Percentiles rank a stretch among this genome's conserved stretches.
phyloP scores from a whole-genome alignment of 92 coral and sea anemone genomes.

The Epizoanthus illoricatus region DNA sequence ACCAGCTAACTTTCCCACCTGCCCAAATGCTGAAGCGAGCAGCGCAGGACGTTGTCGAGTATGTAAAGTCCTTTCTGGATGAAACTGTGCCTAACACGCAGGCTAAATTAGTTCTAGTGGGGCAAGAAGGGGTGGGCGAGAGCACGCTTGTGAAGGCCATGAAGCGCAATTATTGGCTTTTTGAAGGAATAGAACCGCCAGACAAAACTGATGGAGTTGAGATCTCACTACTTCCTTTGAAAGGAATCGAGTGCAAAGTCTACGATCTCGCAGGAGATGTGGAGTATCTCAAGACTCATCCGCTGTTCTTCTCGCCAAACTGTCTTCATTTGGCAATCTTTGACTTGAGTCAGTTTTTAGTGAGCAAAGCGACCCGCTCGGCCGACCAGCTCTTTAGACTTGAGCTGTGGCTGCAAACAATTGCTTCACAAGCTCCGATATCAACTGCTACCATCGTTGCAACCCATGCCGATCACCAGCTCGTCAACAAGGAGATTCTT shows the following conservation, averaged over 20 bases:
- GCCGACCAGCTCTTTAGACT: constrained; percentile 39
- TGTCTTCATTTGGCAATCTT: constrained; percentile 27
- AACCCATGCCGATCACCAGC: constrained; percentile 39
- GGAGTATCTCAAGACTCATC: constrained; percentile 47
- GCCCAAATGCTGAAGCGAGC: neutral
- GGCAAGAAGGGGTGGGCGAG: constrained; percentile 51
- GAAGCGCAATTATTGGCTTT: neutral
- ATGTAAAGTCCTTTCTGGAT: neutral
- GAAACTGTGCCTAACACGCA: neutral
- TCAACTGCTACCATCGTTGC: constrained; percentile 31
- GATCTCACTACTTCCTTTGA: constrained; percentile 3
- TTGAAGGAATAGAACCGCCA: constrained; percentile 8
- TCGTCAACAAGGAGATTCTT: neutral
- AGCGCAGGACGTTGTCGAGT: neutral
- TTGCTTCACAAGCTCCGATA: constrained; percentile 23
- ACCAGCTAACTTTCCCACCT: constrained; percentile 2
- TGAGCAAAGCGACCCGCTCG: constrained; percentile 27
- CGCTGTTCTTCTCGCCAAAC: constrained; percentile 32
- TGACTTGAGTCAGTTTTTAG: constrained; percentile 26
- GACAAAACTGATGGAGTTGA: constrained; percentile 39
- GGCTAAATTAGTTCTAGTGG: constrained; percentile 8
- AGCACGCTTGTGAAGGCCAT: constrained; percentile 39
- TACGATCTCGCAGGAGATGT: constrained; percentile 51
- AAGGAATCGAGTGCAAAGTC: constrained; percentile 6
- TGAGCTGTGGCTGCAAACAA: constrained; percentile 44